Percentiles rank a stretch among this genome's conserved stretches.
Conservation (phyloP, 2,113 vertebrate species). For the Eupsittula cactorum region DNA sequence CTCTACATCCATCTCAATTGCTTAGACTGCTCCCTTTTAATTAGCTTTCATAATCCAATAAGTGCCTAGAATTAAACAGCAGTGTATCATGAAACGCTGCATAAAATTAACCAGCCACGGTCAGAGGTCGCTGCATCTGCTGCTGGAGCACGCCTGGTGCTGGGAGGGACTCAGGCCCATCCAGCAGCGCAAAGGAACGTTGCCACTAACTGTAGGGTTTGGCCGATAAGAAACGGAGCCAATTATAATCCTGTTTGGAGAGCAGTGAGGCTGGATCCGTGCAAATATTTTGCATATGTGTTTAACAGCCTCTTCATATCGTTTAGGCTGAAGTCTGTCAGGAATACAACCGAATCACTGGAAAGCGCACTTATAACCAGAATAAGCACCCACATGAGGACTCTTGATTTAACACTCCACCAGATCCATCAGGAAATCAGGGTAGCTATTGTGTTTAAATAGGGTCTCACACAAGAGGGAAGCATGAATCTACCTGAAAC, state of each 20-base stretch:
- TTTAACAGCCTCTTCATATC: not conserved
- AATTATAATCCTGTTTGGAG: not conserved
- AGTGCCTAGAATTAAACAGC: not conserved
- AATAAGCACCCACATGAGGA: constrained; percentile 9
- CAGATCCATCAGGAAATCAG: not conserved
- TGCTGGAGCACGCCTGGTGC: fast-evolving
- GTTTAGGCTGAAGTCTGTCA: not conserved
- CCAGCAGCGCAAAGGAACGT: not conserved
- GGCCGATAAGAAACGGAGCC: not conserved
- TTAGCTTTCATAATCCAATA: constrained; percentile 13
- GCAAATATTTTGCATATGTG: constrained; percentile 2
- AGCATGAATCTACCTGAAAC: not conserved
- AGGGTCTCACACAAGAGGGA: not conserved
- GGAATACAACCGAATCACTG: not conserved
- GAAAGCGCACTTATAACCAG: not conserved
- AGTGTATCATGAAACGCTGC: not conserved
- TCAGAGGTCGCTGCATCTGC: not conserved
- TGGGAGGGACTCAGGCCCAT: not conserved
- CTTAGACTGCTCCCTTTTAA: constrained; percentile 27
- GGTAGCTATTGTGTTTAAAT: not conserved
- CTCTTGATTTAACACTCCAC: constrained; percentile 7
- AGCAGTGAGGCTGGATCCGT: not conserved
- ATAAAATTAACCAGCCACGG: not conserved
- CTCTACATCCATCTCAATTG: not conserved
- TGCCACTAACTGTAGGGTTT: not conserved